Evolutionary conservation across 2,888 invertebrate genomes (phyloP).

Genomic region (Drosophila rellima): DNA sequence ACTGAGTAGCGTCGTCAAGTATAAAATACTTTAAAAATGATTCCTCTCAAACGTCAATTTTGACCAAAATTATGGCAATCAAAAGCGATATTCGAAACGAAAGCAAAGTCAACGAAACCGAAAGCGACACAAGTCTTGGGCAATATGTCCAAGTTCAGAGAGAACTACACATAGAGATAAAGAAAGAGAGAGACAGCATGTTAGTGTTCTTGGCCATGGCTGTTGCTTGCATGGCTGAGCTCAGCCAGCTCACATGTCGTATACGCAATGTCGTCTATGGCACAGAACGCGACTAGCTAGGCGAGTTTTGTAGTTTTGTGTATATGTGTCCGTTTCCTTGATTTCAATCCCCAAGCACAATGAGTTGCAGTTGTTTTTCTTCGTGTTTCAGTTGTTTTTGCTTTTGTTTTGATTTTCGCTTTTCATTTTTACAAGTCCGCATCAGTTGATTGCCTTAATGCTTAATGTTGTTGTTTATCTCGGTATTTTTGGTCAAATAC

Average conservation of each 20-base stretch:
- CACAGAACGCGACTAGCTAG: conserved; percentile 57
- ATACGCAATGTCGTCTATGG: conserved; percentile 73
- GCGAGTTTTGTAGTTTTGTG: conserved; percentile 13
- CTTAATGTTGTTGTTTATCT: conserved; percentile 42
- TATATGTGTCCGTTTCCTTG: conserved; percentile 67
- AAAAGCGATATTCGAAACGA: conserved; percentile 45
- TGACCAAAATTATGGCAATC: conserved; percentile 67
- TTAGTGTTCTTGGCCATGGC: conserved; percentile 78
- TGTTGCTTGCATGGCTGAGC: conserved; percentile 69
- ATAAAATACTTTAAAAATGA: conserved; percentile 66
- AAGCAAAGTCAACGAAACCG: conserved; percentile 33
- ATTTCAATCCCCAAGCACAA: conserved; percentile 62
- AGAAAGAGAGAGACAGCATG: conserved; percentile 17
- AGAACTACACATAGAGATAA: conserved; percentile 6
- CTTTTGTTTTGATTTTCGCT: conserved; percentile 18
- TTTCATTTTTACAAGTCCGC: conserved; percentile 54
- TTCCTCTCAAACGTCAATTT: conserved; percentile 50
- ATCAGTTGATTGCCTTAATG: conserved; percentile 57
- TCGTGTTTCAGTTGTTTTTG: conserved; percentile 18
- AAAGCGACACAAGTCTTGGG: conserved; percentile 36
- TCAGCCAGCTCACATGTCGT: conserved; percentile 61
- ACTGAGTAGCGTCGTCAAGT: conserved; percentile 55
- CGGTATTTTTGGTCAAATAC: conserved; percentile 60
- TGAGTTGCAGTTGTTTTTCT: conserved; percentile 33
- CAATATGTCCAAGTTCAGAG: conserved; percentile 70